phyloP scores from a whole-genome alignment of 2,113 vertebrate genomes.

The Gymnorhina tibicen region DNA sequence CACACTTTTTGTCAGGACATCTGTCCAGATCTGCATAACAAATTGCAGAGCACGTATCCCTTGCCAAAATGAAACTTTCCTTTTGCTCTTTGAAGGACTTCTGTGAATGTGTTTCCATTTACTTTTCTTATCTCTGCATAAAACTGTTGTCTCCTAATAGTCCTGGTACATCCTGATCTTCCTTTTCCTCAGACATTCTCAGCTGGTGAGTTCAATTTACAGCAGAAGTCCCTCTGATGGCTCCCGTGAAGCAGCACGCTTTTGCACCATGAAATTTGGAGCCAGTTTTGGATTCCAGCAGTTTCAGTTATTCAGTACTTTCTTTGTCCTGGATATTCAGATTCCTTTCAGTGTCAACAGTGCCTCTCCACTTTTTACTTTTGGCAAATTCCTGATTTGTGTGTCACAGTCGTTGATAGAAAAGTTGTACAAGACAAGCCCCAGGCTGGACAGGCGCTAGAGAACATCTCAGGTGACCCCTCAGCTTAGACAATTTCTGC shows the following conservation, averaged over 20 bases:
- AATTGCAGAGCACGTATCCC: neutral
- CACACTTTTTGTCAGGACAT: neutral
- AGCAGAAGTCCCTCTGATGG: neutral
- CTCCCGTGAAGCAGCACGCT: neutral
- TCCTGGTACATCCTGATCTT: neutral
- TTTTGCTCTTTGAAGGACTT: neutral
- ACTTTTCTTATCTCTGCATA: neutral
- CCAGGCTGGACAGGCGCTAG: fast-evolving
- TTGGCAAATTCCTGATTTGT: neutral
- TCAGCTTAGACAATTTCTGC: neutral
- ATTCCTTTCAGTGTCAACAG: neutral
- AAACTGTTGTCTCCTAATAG: fast-evolving
- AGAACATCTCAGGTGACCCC: neutral
- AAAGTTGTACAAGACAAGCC: neutral
- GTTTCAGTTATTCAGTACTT: neutral
- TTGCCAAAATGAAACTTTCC: neutral
- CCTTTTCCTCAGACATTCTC: neutral
- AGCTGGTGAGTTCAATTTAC: neutral
- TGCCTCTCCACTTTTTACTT: neutral
- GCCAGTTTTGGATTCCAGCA: neutral
- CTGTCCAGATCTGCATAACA: neutral
- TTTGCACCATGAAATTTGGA: neutral
- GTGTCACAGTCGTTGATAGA: neutral
- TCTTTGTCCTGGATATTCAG: neutral
- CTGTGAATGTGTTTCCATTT: neutral